Evolutionary conservation across 2,797 vertebrate genomes (phyloP), one percentile per base, ranked within the genome.

Genomic region (Protonibea diacanthus): DNA sequence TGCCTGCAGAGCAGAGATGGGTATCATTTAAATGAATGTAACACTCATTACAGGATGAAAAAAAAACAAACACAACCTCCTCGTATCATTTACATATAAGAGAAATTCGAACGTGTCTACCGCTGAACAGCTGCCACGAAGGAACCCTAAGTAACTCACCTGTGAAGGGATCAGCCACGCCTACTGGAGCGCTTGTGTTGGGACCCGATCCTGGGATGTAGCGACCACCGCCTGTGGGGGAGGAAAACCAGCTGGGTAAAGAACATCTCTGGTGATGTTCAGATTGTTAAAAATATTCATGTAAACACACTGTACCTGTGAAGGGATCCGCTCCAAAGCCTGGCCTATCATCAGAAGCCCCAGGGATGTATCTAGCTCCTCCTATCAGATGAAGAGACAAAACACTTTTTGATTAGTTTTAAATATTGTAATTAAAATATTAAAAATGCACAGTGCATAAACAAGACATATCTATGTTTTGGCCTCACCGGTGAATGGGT

Each of bases 401-500:
- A 74, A 59, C 17, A 49, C 33, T 5, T 44, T 63, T n/a, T n/a
- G n/a, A n/a, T n/a, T n/a, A n/a, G n/a, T 2, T 47, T 21, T 23
- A 49, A 76, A 57, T 1, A 2, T 4, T 51, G 4, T 6, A 14
- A 45, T 29, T 1, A 67, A 61, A 57, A 44, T 45, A 1, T 23
- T 15, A 57, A 11, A 18, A 20, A 12, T 27, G 11, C 6, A 12
- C n/a, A 55, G 14, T n/a, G 11, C 18, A 15, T 8, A 9, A 48
- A 38, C 65, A 55, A 17, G 10, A 12, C 9, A 6, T 58, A 4
- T 15, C 13, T 1, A 52, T 52, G 9, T 47, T 51, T 71, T 44
- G 25, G 60, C 60, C 89, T 96, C 93, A 98, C 98, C 98, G 81
- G 98, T 99, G 83, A 99, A 98, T 0, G 98, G 98, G 93, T 99